phyloP scores from a whole-genome alignment of 2,888 invertebrate genomes.

The Dermolepida albohirtum region DNA sequence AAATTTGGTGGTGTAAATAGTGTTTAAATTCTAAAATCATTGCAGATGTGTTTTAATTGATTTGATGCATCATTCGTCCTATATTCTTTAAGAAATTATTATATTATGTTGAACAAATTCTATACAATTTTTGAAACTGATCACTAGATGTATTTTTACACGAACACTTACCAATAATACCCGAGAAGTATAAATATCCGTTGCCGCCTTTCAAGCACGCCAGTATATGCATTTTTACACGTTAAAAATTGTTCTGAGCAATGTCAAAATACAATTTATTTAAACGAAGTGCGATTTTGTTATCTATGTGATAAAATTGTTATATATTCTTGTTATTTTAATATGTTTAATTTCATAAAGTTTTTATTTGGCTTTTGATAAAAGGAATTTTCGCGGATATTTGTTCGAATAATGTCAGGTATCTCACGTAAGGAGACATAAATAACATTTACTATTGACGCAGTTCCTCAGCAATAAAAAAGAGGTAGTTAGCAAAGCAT shows the following conservation, averaged over 20 bases:
- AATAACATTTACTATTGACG: too few species aligned
- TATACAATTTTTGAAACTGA: too few species aligned
- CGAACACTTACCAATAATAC: conserved; percentile 17
- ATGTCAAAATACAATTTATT: not conserved
- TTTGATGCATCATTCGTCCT: too few species aligned
- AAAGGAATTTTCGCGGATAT: not conserved
- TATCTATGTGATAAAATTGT: conserved; percentile 8
- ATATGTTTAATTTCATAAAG: not conserved
- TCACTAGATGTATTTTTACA: too few species aligned
- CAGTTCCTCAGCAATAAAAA: too few species aligned
- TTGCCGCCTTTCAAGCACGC: conserved; percentile 1
- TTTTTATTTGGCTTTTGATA: conserved; percentile 26
- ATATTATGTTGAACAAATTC: too few species aligned
- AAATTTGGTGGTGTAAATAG: too few species aligned
- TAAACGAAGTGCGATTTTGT: not conserved
- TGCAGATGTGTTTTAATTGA: too few species aligned
- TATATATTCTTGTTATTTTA: conserved; percentile 9
- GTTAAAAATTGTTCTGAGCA: not conserved
- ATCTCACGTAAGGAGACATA: too few species aligned
- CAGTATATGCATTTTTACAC: not conserved
- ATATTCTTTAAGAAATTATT: too few species aligned
- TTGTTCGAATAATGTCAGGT: not conserved
- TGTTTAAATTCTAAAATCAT: too few species aligned
- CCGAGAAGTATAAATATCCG: not conserved
- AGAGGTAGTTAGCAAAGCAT: too few species aligned